Base-by-base conservation (phyloP, 30 jellyfish, hydroid and myxozoan genomes). In the Aurelia coerulea region DNA sequence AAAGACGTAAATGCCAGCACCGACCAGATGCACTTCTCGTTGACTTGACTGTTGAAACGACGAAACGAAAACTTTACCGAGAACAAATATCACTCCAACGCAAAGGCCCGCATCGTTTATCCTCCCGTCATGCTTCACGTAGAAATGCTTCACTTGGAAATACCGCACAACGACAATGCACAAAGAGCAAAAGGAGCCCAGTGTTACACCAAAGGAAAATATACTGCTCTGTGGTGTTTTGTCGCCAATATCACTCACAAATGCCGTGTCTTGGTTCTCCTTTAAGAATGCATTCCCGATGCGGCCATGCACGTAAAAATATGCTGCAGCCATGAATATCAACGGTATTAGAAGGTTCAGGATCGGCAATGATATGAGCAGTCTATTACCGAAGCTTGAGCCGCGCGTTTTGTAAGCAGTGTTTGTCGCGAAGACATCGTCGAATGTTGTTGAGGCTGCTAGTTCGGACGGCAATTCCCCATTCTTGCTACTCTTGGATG, bases 231-330 rank as follows among this genome's bases (percentile, higher is more conserved):
- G 86, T 5, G 96, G 96, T 50, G 31, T 70, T n/a, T 75, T 32
- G 65, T 87, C 73, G 29, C 96, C 96, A 5, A 81, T 65, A 3
- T 87, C 96, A 49, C 96, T 87, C 18, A 87, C 79, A 51, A 87
- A 87, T 23, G 96, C 77, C 14, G 79, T 86, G 18, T 69, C 65
- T 34, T 74, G 59, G 10, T 76, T 83, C n/a, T 52, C 8, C 17
- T 58, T 72, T 58, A 84, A 19, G 18, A 74, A 84, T 13, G 67
- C 42, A 32, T 16, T 46, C 23, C 80, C 89, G 29, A 62, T 10
- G 13, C 15, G 42, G 35, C 64, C 78, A 23, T 18, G 41, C 17
- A 83, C 93, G 62, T 84, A 84, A n/a, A 73, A 17, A 35, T 72
- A 84, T 0, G 93, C 74, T 2, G 88, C 80, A 3, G 64, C 42